phyloP scores from a whole-genome alignment of 2,797 vertebrate species.

The Mionectes olivaceus region DNA sequence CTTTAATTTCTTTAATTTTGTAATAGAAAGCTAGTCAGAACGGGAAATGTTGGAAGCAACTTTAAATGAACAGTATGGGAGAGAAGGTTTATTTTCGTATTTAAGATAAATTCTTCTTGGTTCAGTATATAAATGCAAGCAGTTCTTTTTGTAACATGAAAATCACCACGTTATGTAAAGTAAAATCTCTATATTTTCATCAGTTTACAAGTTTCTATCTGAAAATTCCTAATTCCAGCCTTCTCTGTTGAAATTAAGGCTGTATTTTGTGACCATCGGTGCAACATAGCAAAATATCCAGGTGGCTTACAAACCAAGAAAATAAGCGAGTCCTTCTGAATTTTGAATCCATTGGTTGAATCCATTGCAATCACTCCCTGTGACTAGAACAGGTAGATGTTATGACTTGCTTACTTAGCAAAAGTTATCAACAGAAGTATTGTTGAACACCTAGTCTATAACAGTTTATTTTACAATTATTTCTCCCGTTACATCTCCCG shows the following conservation, averaged over 20 bases:
- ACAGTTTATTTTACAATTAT: not conserved
- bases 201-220: not conserved
- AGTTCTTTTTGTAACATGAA: not conserved
- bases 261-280: not conserved
- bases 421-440: not conserved
- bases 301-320: not conserved
- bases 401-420: not conserved
- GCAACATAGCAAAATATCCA: not conserved
- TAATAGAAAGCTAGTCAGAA: not conserved
- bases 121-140: not conserved
- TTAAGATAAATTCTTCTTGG: not conserved
- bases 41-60: not conserved
- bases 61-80: not conserved
- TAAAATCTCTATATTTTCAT: not conserved
- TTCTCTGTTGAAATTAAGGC: not conserved
- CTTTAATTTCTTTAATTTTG: conserved; percentile 21
- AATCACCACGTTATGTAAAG: not conserved
- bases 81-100: not conserved
- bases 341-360: not conserved
- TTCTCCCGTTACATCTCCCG: not conserved
- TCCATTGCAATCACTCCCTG: not conserved
- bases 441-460: not conserved
- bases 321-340: not conserved
- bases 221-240: not conserved
- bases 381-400: not conserved